phyloP scores from a whole-genome alignment of 2,888 invertebrate genomes.

The Glomeris marginata region DNA sequence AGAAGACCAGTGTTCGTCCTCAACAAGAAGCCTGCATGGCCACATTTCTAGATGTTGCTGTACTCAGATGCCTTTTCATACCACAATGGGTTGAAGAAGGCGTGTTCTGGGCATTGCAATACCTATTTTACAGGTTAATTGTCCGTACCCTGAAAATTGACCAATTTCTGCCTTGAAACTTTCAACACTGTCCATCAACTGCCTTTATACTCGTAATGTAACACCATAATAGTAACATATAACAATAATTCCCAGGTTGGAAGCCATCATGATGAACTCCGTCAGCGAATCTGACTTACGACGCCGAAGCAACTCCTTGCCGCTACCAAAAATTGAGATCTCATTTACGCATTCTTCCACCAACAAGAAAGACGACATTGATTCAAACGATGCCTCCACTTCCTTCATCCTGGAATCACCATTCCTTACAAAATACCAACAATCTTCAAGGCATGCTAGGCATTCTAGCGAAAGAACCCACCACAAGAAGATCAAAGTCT shows the following conservation, averaged over 20 bases:
- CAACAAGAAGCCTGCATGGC: constrained; percentile 42
- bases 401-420: constrained; percentile 13
- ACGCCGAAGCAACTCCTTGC: constrained; percentile 79
- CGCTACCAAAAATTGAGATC: constrained; percentile 82
- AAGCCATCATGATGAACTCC: constrained; percentile 74
- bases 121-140: constrained; percentile 63
- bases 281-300: constrained; percentile 61
- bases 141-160: constrained; percentile 23
- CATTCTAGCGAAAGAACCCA: constrained; percentile 15
- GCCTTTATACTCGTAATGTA: too few species aligned
- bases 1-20: too few species aligned
- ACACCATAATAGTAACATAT: too few species aligned
- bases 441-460: constrained; percentile 18
- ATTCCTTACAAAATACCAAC: constrained; percentile 24
- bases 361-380: constrained; percentile 10
- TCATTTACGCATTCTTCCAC: constrained; percentile 33
- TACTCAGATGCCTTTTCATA: constrained; percentile 85
- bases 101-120: constrained; percentile 91
- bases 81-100: constrained; percentile 98
- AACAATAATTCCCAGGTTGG: too few species aligned
- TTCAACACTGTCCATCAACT: too few species aligned
- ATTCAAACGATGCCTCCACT: constrained; percentile 5
- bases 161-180: too few species aligned
- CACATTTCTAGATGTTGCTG: constrained; percentile 91
- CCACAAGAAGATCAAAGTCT: constrained; percentile 58